Evolutionary conservation across 2,113 vertebrate species (phyloP).

Genomic region (Hystrix cristata): DNA sequence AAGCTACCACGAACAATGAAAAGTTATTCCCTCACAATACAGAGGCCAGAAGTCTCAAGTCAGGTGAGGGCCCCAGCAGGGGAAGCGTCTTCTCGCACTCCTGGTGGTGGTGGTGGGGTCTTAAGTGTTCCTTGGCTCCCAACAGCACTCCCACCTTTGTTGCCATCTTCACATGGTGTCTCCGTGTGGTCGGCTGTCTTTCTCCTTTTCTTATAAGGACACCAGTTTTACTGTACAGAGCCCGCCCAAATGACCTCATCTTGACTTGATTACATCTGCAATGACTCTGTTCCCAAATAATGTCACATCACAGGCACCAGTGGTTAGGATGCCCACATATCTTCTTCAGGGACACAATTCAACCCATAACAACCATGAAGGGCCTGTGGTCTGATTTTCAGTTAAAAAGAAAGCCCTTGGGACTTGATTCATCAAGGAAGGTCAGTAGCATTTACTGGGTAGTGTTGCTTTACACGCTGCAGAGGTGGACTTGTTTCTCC

Average conservation of each 20-base stretch:
- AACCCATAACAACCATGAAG: neutral
- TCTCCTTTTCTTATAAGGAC: neutral
- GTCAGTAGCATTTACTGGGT: neutral
- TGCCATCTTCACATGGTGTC: neutral
- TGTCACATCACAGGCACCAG: neutral
- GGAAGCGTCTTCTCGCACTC: neutral
- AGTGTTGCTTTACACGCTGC: neutral
- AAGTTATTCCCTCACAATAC: neutral
- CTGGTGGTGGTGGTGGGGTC: rapidly evolving
- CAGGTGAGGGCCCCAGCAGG: no score
- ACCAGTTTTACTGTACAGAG: neutral
- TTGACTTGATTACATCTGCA: neutral
- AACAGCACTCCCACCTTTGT: neutral
- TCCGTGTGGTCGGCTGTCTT: neutral
- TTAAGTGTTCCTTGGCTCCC: rapidly evolving
- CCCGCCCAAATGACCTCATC: neutral
- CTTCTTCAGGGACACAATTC: neutral
- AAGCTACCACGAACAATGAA: neutral
- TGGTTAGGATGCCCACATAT: neutral
- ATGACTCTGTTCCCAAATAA: neutral
- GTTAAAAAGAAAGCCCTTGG: neutral
- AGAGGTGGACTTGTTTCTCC: neutral
- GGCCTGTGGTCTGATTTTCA: neutral
- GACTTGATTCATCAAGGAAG: neutral
- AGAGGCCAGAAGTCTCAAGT: neutral